Base-by-base conservation (phyloP, 2,888 invertebrate species). In the Trichogramma dendrolimi region DNA sequence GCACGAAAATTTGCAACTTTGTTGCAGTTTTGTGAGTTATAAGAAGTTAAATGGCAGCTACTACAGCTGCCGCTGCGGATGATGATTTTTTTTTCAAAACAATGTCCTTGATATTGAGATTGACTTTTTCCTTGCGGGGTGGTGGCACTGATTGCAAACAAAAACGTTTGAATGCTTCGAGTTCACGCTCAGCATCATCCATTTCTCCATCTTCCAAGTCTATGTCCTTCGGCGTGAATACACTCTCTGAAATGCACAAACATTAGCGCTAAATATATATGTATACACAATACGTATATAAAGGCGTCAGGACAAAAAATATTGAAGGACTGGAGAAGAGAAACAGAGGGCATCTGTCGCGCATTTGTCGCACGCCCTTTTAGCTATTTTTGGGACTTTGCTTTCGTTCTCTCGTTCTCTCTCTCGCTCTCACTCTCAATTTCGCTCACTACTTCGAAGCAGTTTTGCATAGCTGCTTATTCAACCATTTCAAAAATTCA, bases 161-260 rank as follows among this genome's bases (percentile, higher is more conserved):
- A 80, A 91, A 92, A 27, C 92, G 85, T 79, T 94, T 94, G 80
- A 94, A 92, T 2, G 90, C 89, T 75, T 94, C 93, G 67, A 92
- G 83, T 76, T 93, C 93, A 3, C 90, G 81, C 73, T 92, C 92
- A 46, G 87, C 87, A 60, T 88, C 88, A 74, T 92, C 92, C 73
- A 92, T 83, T 48, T 89, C 86, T 14, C 89, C 90, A 67, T 90
- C 85, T 77, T 92, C 90, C 66, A 89, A 83, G 78, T 91, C 88
- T 70, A 84, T 84, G 75, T 89, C 89, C 80, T 90, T 90, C 52
- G 91, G 92, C 70, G 87, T 86, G 82, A 92, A 94, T 65, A 92
- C 87, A 79, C 87, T 92, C 74, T 79, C 79, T 79, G 78, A 66
- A 79, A 79, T 77, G 76, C 42, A 63, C 57, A 59, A 14, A 7